These are phyloP conservation scores for Oenanthe melanoleuca DNA, from an alignment of 2,113 vertebrate species.

Conservation along the genomic window DNA sequence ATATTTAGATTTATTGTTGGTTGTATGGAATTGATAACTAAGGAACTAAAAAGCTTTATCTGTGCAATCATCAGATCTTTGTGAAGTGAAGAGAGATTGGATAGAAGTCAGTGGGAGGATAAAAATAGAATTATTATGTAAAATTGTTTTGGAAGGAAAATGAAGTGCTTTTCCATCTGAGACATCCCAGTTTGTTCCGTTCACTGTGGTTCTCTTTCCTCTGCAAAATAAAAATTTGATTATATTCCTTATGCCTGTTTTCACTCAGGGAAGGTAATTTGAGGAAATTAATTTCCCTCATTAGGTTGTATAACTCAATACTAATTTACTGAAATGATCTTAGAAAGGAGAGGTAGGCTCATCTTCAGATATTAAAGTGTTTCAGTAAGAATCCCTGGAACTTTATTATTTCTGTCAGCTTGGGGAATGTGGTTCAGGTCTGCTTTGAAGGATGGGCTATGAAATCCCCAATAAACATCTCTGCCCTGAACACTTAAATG, in stretches of 20 bases:
- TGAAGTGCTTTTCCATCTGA: not conserved
- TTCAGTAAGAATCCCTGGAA: not conserved
- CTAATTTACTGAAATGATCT: slow-evolving; percentile 35
- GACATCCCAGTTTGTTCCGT: not conserved
- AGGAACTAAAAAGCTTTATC: not conserved
- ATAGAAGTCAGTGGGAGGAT: not conserved
- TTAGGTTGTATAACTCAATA: slow-evolving; percentile 21
- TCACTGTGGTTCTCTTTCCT: not conserved
- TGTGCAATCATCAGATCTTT: not conserved
- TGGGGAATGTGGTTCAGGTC: not conserved
- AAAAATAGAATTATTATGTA: slow-evolving; percentile 37
- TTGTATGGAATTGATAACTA: not conserved
- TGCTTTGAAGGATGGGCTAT: not conserved
- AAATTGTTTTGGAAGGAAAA: slow-evolving; percentile 24
- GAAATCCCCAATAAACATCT: not conserved
- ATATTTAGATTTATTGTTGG: not conserved
- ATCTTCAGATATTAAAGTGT: not conserved
- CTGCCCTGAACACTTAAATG: not conserved
- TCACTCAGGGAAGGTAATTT: slow-evolving; percentile 32
- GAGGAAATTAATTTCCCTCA: slow-evolving; percentile 41
- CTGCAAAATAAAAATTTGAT: not conserved
- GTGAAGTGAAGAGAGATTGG: not conserved
- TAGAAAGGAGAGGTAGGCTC: not conserved
- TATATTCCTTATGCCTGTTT: not conserved
- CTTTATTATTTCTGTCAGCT: not conserved